Base-by-base conservation (phyloP, 2,888 invertebrate genomes). In the Hyposoter didymator region DNA sequence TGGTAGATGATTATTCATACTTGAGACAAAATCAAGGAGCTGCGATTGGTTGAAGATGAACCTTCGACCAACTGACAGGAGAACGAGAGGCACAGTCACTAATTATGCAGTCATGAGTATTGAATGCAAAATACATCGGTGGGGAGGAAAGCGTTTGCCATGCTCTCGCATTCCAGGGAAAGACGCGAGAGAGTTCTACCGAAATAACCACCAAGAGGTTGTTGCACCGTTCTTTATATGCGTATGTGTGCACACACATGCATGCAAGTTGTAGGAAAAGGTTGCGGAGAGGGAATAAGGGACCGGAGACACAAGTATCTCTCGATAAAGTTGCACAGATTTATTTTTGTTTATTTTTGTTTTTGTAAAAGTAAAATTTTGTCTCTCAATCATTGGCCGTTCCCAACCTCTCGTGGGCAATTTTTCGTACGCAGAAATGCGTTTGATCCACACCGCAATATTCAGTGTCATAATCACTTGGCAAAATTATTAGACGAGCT, bases 141-240 rank as follows among this genome's bases (percentile, higher is more conserved):
- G 32, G 62, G 52, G 80, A 76, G 85, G 62, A 73, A 78, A 78
- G 62, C 80, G 76, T 70, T 64, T 45, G 69, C 19, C 35, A 74
- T 84, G 87, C 83, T 87, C 82, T 78, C 82, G 90, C 92, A 92
- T 92, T 92, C 92, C 93, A 88, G 90, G 91, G 90, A 75, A 75
- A 75, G 91, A 90, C 91, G 69, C 73, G 83, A 83, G 78, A 78
- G 78, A 80, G 90, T 90, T 89, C 86, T 89, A 92, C 92, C 90
- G 90, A 93, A 93, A 93, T 93, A 93, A 85, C 92, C 92, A 90
- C 86, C 69, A 72, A 79, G 91, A 92, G 93, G 93, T 93, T 93
- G 92, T 93, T 93, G 93, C 93, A 90, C 92, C 89, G 90, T 87
- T 87, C 87, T 74, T 88, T 82, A 89, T 90, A 90, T 83, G 85